Evolutionary conservation across 2,888 invertebrate genomes (phyloP), one percentile per base, ranked within the genome.

Genomic region (Apamea monoglypha): DNA sequence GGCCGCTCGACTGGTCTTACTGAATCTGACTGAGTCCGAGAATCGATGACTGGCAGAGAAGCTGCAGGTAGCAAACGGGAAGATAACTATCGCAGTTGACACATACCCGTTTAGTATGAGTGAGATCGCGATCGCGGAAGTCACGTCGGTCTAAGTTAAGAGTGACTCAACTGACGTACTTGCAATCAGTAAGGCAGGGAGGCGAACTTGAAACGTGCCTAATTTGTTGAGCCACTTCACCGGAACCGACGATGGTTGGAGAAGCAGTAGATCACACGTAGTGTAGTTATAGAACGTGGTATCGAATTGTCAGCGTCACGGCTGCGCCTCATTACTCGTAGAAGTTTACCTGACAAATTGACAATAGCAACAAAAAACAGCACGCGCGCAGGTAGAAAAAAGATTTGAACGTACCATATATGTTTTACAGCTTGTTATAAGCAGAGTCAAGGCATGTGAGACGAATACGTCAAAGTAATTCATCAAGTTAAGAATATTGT

Each of bases 291-390:
- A 59, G 21, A 69, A 59, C 29, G 68, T 6, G 29, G 21, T 59
- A 53, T 67, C 36, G 25, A 14, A 70, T 56, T 63, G 69, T 47
- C 68, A 68, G 68, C 77, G 47, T 63, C 72, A 59, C 63, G 12
- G 36, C 73, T 16, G 59, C 25, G 71, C 50, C 67, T 70, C 21
- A 32, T 71, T 40, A 67, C 70, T 73, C 47, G 66, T 59, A 36
- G 44, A 50, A 18, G 61, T 72, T 67, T 29, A 86, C 83, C 84
- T 84, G 84, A 73, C 72, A 84, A 84, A 75, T 83, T 73, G 40
- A 83, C 69, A 83, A 86, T 50, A 73, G 71, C 44, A 75, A 86
- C 68, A 82, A 84, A 75, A 71, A 78, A 61, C 10, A 67, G 32
- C 40, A 32, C 61, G 67, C n/a, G 71, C 47, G 40, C 12, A 56